These are phyloP conservation scores for Linepithema humile DNA, from an alignment of 1,140 invertebrate species.

Conservation along the genomic window DNA sequence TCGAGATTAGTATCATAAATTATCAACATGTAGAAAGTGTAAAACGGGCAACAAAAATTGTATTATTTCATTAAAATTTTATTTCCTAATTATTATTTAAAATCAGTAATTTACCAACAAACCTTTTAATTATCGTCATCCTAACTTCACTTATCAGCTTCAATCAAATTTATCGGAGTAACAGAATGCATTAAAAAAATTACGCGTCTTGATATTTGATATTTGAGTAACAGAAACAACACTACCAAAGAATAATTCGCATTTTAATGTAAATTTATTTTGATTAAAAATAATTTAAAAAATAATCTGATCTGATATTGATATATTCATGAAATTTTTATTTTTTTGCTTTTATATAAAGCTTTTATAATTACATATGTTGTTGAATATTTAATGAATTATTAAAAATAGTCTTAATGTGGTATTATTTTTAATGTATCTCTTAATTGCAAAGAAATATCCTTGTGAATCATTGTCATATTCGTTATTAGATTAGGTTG, in stretches of 20 bases:
- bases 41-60: neutral
- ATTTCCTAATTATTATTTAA: neutral
- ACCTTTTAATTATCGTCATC: too few species aligned
- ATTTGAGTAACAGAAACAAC: neutral
- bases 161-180: neutral
- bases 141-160: too few species aligned
- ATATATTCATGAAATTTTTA: neutral
- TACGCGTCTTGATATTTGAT: neutral
- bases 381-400: neutral
- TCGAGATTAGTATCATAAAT: neutral
- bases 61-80: neutral
- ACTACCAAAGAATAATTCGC: neutral
- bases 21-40: neutral
- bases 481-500: slow-evolving; percentile 60
- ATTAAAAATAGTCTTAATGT: neutral
- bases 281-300: too few species aligned
- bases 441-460: neutral
- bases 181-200: neutral
- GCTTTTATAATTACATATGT: neutral
- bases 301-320: neutral
- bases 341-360: neutral
- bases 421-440: neutral
- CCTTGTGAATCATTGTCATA: slow-evolving; percentile 1
- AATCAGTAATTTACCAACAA: too few species aligned
- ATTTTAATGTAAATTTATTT: neutral